Evolutionary conservation across 2,888 invertebrate genomes (phyloP), one percentile per base, ranked within the genome.

Genomic region (Nemotelus pantherinus): DNA sequence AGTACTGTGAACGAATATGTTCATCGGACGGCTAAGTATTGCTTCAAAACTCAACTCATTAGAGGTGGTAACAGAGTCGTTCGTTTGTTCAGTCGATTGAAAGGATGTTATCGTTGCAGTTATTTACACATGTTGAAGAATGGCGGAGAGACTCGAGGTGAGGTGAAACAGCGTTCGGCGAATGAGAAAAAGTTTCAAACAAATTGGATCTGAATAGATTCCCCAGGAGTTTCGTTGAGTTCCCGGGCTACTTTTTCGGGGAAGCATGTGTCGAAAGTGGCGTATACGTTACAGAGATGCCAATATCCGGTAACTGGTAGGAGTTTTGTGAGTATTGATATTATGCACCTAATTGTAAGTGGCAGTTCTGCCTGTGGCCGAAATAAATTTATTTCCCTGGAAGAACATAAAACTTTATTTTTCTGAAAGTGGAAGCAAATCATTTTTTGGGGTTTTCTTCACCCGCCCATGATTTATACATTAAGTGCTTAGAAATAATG

Each of bases 31-130:
- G 44, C n/a, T 25, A 5, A 43, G 41, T 43, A 47, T 3, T 63
- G 7, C 50, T 45, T 68, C 50, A 25, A 68, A 68, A 68, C 25
- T 50, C 68, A 4, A 68, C 48, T 68, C 68, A 68, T 68, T 68
- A 68, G 50, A 50, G 25, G 68, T 53, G 10, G 68, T 25, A 48
- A 68, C 68, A 48, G 39, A 39, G 41, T 43, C 63, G 43, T 39
- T 43, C 7, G 63, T 43, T 39, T 41, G 39, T 63, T 25, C 43
- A 63, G 63, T 1, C 5, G 39, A 63, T 63, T 43, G 63, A 25
- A 43, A 63, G 63, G 63, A 63, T 63, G 63, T 63, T 63, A 41
- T 63, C 63, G 41, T 39, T 5, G 41, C 63, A 57, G 3, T 57
- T 5, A 57, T 5, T 57, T 57, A 10, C 10, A 57, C 9, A 9